Evolutionary conservation across 2,888 invertebrate species (phyloP).

Genomic region (Apocheima hispidaria): DNA sequence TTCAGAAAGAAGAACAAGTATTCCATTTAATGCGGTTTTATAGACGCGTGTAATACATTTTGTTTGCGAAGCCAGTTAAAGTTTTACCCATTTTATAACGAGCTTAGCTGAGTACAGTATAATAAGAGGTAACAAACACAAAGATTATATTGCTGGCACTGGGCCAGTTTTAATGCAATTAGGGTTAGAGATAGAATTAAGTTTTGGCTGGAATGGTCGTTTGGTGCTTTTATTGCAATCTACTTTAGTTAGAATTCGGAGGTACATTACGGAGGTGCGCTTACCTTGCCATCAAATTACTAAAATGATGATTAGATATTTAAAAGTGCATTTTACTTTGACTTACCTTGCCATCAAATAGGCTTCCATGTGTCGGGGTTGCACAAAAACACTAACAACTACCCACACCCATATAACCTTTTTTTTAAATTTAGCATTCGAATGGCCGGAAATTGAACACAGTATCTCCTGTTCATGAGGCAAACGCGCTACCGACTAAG

Average conservation of each 20-base stretch:
- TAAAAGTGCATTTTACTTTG: too few relatives aligned
- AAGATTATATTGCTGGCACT: conserved; percentile 29
- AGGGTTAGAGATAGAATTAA: conserved; percentile 17
- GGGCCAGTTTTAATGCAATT: conserved; percentile 20
- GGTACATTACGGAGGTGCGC: too few relatives aligned
- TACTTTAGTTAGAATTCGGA: not conserved
- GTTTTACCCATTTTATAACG: conserved; percentile 22
- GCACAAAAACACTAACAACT: too few relatives aligned
- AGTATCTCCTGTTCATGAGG: too few relatives aligned
- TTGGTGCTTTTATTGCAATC: not conserved
- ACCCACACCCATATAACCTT: too few relatives aligned
- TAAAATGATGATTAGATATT: too few relatives aligned
- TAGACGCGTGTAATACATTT: not conserved
- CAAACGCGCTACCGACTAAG: too few relatives aligned
- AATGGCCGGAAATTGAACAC: too few relatives aligned
- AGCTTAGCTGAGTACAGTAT: conserved; percentile 9
- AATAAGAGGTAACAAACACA: conserved; percentile 18
- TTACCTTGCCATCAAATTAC: too few relatives aligned
- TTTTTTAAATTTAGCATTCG: too few relatives aligned
- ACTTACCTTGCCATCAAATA: too few relatives aligned
- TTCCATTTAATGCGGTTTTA: not conserved
- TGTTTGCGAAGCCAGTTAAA: conserved; percentile 11
- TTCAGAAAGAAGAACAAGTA: not conserved
- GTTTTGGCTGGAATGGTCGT: conserved; percentile 7
- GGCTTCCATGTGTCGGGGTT: too few relatives aligned